Evolutionary conservation across 92 coral and sea anemone species (phyloP), one percentile per base, ranked within the genome.

Genomic region (Ricordea florida): DNA sequence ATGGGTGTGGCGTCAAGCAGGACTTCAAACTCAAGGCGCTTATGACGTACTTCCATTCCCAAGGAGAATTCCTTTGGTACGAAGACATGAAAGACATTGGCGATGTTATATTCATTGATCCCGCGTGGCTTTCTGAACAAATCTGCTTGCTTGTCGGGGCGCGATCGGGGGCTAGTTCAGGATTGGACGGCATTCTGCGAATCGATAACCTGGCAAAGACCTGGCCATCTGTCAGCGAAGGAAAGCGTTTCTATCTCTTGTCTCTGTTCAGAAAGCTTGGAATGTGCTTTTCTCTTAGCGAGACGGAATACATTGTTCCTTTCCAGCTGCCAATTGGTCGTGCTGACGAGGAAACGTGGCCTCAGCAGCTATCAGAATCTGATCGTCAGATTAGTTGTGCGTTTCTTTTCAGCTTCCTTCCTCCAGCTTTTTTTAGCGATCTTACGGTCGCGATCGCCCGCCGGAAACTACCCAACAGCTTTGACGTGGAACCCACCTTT

Each of bases 41-140:
- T 79, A 72, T 91, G 86, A 68, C 78, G 48, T 91, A 91, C 62
- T 91, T 91, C 61, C 97, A 91, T 50, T 86, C 86, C 5, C 97
- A 91, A 41, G 97, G 97, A n/a, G 97, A 91, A 64, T 87, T 91
- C 24, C 79, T 91, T 35, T 91, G 97, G 97, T 91, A 66, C 65
- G 92, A 89, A 69, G 97, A 91, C 57, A 81, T 87, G 62, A 90
- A 90, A 1, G 93, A 65, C 46, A 31, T 91, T 57, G 70, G 82
- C 15, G 97, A 87, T 27, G 67, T 80, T 1, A 90, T 91, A 33
- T 83, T 91, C 43, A 82, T 91, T 11, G 81, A 71, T 9, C 97
- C 97, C 1, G 78, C 77, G 34, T 91, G 97, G 97, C 67, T 91
- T 22, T 84, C 93, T 2, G 89, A 83, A 35, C 86, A 85, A 57